phyloP scores from a whole-genome alignment of 53 echinoderm and acorn worm genomes.

The Temnopleurus reevesii region DNA sequence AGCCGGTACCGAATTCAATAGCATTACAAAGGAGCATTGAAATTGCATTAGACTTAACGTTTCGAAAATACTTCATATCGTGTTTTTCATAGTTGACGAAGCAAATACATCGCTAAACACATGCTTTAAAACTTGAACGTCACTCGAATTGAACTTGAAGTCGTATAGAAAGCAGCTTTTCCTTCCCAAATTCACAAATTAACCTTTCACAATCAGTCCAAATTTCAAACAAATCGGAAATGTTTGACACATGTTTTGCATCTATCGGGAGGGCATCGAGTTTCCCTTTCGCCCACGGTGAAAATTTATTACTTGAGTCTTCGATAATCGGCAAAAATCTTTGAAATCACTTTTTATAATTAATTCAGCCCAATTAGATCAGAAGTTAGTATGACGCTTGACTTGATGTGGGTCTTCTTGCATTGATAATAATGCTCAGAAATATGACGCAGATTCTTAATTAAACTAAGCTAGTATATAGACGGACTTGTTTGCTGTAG shows the following conservation, averaged over 20 bases:
- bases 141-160: background rate
- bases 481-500: no score
- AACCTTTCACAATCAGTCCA: constrained; percentile 41
- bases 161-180: constrained; percentile 18
- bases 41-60: background rate
- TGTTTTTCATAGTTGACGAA: no score
- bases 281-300: constrained; percentile 12
- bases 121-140: background rate
- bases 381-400: no score
- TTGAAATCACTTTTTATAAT: no score
- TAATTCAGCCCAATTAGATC: no score
- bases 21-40: no score
- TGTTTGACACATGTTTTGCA: constrained; percentile 36
- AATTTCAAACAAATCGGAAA: constrained; percentile 37
- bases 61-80: background rate
- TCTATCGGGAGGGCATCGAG: constrained; percentile 8
- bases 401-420: no score
- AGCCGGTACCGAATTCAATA: no score
- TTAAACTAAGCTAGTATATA: no score
- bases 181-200: constrained; percentile 9
- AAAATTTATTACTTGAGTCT: background rate
- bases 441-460: no score
- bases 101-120: background rate
- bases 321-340: background rate
- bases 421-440: no score